Percentiles rank a stretch among this genome's conserved stretches.
Conservation (phyloP, 1,140 invertebrate genomes). For the Hyles euphorbiae region DNA sequence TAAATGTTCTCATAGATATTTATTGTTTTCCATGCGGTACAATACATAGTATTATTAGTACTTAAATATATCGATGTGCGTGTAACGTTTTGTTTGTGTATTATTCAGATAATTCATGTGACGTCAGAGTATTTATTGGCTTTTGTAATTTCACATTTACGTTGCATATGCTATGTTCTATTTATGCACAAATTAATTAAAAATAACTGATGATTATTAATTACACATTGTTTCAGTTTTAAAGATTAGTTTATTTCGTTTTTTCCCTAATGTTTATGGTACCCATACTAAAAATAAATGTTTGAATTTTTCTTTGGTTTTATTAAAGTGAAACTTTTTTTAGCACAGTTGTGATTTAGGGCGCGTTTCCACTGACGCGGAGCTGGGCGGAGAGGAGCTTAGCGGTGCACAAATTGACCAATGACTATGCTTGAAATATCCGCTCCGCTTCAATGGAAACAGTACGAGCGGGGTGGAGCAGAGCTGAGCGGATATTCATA, state of each 20-base stretch:
- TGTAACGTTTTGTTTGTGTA: neutral
- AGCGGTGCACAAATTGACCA: no score
- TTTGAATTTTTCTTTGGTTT: conserved; percentile 7
- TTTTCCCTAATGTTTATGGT: conserved; percentile 9
- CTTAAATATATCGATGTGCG: neutral
- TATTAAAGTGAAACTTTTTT: no score
- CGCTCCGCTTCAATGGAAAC: no score
- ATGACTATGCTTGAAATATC: no score
- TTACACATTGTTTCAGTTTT: conserved; percentile 4
- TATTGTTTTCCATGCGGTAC: neutral
- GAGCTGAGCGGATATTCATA: no score
- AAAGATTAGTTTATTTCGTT: neutral
- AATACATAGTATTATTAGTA: conserved; percentile 4
- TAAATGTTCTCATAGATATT: no score
- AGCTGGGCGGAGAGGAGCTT: no score
- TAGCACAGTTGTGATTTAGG: no score
- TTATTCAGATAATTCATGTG: neutral
- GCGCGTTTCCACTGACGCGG: no score
- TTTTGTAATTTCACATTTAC: neutral
- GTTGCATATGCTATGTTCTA: neutral
- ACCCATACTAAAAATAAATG: conserved; percentile 12
- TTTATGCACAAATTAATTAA: conserved; percentile 5
- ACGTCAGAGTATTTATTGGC: neutral
- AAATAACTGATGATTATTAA: neutral
- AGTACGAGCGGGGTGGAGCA: no score